phyloP scores from a whole-genome alignment of 2,888 invertebrate species.

The Tryphoninae sp. region DNA sequence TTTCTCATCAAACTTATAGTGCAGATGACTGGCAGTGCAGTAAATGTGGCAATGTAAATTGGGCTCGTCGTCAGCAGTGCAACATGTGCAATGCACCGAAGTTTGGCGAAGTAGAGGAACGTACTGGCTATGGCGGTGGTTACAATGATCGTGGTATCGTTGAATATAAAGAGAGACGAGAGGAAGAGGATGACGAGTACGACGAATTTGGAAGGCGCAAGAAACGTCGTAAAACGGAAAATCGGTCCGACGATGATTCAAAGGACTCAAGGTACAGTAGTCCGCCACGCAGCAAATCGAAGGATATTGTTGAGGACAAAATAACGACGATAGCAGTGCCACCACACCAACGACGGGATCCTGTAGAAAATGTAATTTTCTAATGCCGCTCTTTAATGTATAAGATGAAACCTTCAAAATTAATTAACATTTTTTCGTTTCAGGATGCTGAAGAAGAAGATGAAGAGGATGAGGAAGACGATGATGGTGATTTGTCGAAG shows the following conservation, averaged over 20 bases:
- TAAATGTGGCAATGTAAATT: constrained; percentile 99
- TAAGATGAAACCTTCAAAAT: constrained; percentile 4
- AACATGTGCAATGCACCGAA: constrained; percentile 99
- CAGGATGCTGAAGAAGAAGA: constrained; percentile 81
- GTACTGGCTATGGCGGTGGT: constrained; percentile 92
- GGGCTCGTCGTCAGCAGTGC: constrained; percentile 97
- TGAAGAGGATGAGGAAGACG: constrained; percentile 83
- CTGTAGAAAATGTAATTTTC: constrained; percentile 70
- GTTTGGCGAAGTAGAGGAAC: constrained; percentile 94
- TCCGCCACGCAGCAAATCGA: constrained; percentile 74
- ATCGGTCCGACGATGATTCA: constrained; percentile 79
- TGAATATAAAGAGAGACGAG: constrained; percentile 94
- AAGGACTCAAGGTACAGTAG: constrained; percentile 78
- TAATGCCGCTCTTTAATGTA: background rate
- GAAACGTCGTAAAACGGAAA: constrained; percentile 84
- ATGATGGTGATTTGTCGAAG: constrained; percentile 83
- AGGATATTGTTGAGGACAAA: constrained; percentile 71
- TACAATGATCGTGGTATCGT: constrained; percentile 98
- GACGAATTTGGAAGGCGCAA: constrained; percentile 92
- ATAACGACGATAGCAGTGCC: constrained; percentile 60
- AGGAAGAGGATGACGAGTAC: constrained; percentile 96
- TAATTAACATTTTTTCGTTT: constrained; percentile 42
- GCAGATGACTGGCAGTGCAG: constrained; percentile 99
- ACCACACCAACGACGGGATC: constrained; percentile 67
- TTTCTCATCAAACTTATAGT: constrained; percentile 83